phyloP scores from a whole-genome alignment of 2,797 vertebrate genomes.

The Thaleichthys pacificus region DNA sequence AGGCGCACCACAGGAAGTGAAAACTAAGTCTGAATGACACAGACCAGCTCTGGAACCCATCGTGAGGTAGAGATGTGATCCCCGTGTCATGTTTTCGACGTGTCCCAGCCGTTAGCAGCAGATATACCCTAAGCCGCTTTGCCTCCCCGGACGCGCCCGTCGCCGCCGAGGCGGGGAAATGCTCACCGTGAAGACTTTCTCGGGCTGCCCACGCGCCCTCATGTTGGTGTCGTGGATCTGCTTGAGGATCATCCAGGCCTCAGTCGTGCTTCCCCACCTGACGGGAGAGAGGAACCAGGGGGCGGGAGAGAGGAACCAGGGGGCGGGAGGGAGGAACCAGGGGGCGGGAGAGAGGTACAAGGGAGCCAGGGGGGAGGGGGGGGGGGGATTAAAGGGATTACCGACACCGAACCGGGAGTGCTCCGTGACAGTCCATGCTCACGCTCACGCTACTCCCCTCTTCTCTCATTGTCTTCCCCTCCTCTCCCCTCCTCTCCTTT shows the following conservation, averaged over 20 bases:
- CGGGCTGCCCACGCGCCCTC: slow-evolving; percentile 94
- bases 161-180: slow-evolving; percentile 14
- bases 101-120: slow-evolving; percentile 52
- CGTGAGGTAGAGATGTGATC: slow-evolving; percentile 40
- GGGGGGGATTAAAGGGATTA: slow-evolving; percentile 48
- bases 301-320: neutral
- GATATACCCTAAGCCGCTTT: slow-evolving; percentile 66
- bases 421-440: slow-evolving; percentile 37
- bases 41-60: slow-evolving; percentile 64
- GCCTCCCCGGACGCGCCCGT: slow-evolving; percentile 53
- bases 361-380: too few relatives aligned
- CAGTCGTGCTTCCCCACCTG: slow-evolving; percentile 96
- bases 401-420: neutral
- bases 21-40: slow-evolving; percentile 66
- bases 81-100: slow-evolving; percentile 57
- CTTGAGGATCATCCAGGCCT: slow-evolving; percentile 99
- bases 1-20: slow-evolving; percentile 45
- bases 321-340: too few relatives aligned
- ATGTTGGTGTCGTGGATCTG: slow-evolving; percentile 99
- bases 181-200: slow-evolving; percentile 99
- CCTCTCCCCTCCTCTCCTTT: neutral
- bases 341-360: too few relatives aligned
- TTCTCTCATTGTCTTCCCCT: neutral
- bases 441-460: slow-evolving; percentile 14
- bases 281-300: slow-evolving; percentile 38